phyloP scores from a whole-genome alignment of 2,113 vertebrate species.

The Triplophysa rosa region DNA sequence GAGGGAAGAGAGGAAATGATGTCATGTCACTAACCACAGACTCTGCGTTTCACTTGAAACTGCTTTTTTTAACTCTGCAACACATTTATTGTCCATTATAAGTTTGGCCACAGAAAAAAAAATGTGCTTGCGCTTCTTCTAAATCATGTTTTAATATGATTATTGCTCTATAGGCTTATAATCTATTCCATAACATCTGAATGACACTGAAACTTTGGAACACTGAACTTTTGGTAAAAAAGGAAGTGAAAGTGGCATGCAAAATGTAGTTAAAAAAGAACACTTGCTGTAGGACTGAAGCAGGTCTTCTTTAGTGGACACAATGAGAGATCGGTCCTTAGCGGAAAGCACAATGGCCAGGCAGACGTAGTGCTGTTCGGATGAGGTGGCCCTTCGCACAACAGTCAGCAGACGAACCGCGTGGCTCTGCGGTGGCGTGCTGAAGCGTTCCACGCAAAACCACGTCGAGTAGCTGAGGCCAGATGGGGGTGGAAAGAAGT shows the following conservation, averaged over 20 bases:
- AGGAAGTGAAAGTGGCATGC: neutral
- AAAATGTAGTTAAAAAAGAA: neutral
- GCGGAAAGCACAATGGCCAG: conserved; percentile 88
- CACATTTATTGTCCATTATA: neutral
- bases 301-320: conserved; percentile 96
- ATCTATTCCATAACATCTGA: neutral
- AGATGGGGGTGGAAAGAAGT: conserved; percentile 92
- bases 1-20: conserved; percentile 55
- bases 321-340: conserved; percentile 90
- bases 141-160: too few relatives aligned
- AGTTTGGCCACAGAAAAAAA: neutral
- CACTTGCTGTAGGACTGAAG: conserved; percentile 88
- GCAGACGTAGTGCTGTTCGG: conserved; percentile 95
- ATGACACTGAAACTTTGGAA: neutral
- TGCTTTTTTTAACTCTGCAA: neutral
- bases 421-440: conserved; percentile 80
- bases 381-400: conserved; percentile 89
- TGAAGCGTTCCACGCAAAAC: conserved; percentile 97
- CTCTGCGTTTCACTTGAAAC: neutral
- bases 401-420: conserved; percentile 89
- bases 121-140: too few relatives aligned
- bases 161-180: too few relatives aligned
- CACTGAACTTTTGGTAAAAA: neutral
- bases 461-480: conserved; percentile 93
- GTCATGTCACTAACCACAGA: conserved; percentile 31